Percentiles rank a stretch among this genome's conserved stretches.
Evolutionary conservation across 30 jellyfish, hydroid and myxozoan species (phyloP).

Genomic region (Hydractinia echinata): DNA sequence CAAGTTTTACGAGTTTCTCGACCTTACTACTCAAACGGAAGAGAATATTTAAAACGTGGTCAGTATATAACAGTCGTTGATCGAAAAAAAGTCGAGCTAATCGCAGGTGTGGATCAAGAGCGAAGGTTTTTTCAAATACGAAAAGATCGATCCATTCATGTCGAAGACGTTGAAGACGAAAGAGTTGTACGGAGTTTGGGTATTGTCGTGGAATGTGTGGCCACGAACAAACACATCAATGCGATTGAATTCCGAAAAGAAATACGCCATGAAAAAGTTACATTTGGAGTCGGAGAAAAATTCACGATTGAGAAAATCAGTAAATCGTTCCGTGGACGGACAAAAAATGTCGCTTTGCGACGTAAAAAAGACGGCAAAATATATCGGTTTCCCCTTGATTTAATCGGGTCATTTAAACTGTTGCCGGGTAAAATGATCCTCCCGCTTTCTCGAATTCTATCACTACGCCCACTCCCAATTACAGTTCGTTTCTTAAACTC

Average conservation of each 20-base stretch:
- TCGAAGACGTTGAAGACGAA: conserved; percentile 12
- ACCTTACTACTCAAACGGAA: conserved; percentile 18
- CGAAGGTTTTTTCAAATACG: conserved; percentile 27
- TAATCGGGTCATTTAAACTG: conserved; percentile 24
- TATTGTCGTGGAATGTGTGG: neutral
- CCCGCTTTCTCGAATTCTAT: conserved; percentile 12
- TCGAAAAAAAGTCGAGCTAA: conserved; percentile 29
- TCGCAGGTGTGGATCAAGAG: conserved; percentile 26
- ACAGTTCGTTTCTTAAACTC: conserved; percentile 29
- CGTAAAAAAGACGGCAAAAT: conserved; percentile 30
- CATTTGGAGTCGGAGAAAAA: conserved; percentile 21
- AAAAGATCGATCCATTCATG: conserved; percentile 25
- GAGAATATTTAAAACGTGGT: conserved; percentile 16
- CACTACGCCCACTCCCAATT: conserved; percentile 22
- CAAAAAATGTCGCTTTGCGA: conserved; percentile 22
- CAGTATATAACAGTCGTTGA: conserved; percentile 29
- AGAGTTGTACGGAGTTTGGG: conserved; percentile 6
- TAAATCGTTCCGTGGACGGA: conserved; percentile 29
- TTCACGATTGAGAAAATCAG: conserved; percentile 20
- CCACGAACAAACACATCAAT: neutral
- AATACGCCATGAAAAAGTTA: conserved; percentile 9
- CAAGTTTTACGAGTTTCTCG: conserved; percentile 27
- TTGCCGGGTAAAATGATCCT: conserved; percentile 19
- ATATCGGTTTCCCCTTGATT: conserved; percentile 22
- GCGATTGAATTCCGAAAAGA: conserved; percentile 33